Conservation (phyloP, 2,797 vertebrate species). For the Triplophysa bombifrons region DNA sequence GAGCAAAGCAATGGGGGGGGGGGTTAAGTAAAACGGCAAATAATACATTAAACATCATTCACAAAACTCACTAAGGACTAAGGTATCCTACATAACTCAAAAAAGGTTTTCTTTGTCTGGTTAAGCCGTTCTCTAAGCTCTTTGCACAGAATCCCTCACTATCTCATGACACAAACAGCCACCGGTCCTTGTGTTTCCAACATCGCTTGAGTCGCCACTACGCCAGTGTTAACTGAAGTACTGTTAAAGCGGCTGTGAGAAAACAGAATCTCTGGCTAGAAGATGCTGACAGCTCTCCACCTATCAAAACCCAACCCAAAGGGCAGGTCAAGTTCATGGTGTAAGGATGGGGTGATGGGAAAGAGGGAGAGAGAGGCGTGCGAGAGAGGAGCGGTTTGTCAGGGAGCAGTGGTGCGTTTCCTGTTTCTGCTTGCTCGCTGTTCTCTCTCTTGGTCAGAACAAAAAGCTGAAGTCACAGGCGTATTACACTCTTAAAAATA, state of each 20-base stretch:
- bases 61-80: conserved; percentile 17
- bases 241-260: conserved; percentile 10
- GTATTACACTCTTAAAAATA: no score
- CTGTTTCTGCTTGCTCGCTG: no score
- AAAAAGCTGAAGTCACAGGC: no score
- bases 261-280: not conserved
- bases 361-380: no score
- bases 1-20: not conserved
- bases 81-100: conserved; percentile 20
- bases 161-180: not conserved
- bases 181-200: conserved; percentile 39
- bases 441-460: no score
- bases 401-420: no score
- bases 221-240: conserved; percentile 2
- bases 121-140: conserved; percentile 25
- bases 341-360: no score
- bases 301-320: no score
- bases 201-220: not conserved
- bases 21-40: conserved; percentile 33
- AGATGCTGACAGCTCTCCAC: conserved; percentile 18
- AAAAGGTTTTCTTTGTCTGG: conserved; percentile 26
- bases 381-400: no score
- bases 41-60: conserved; percentile 42
- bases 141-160: not conserved
- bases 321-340: no score